Evolutionary conservation across 30 jellyfish, hydroid and myxozoan genomes (phyloP).

Genomic region (Hydra vulgaris): DNA sequence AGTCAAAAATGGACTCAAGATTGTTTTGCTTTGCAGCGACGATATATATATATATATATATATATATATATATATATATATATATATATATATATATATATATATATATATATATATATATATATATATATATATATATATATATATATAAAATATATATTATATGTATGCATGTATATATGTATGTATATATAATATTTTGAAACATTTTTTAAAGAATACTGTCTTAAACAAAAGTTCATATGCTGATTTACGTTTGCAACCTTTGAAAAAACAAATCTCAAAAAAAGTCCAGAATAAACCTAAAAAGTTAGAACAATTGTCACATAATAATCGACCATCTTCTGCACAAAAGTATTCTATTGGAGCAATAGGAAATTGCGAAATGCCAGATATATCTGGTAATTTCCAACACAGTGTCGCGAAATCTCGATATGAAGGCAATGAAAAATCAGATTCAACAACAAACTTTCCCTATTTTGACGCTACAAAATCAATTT

Average conservation of each 20-base stretch:
- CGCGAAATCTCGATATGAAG: neutral
- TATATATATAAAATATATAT: too few relatives aligned
- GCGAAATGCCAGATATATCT: neutral
- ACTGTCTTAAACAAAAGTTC: neutral
- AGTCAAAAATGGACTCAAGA: too few relatives aligned
- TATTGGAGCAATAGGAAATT: neutral
- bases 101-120: too few relatives aligned
- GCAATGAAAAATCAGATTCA: neutral
- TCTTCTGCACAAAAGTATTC: neutral
- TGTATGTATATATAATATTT: too few relatives aligned
- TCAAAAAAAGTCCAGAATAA: neutral
- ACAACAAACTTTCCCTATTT: neutral
- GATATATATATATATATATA: too few relatives aligned
- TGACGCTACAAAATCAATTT: neutral
- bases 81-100: too few relatives aligned
- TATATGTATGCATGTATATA: too few relatives aligned
- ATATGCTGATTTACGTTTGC: neutral
- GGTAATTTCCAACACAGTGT: neutral
- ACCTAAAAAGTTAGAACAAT: neutral
- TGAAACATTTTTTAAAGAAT: neutral
- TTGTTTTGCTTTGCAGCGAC: too few relatives aligned
- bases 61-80: too few relatives aligned
- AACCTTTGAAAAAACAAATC: neutral
- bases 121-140: too few relatives aligned
- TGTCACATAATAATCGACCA: neutral